phyloP scores from a whole-genome alignment of 2,888 invertebrate genomes.

The Girardia tigrina region DNA sequence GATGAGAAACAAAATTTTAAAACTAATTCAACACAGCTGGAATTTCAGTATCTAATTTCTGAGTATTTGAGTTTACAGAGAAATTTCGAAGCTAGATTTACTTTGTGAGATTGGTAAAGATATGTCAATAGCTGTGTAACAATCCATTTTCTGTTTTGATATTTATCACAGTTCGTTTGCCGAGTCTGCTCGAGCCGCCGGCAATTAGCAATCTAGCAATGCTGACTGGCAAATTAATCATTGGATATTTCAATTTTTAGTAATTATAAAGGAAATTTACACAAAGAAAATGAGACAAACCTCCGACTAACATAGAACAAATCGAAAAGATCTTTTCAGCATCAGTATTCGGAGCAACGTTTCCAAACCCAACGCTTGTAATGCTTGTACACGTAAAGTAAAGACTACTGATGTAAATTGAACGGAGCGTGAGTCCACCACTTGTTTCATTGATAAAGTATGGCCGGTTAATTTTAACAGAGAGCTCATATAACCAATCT shows the following conservation, averaged over 20 bases:
- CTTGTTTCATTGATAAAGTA: slow-evolving; percentile 61
- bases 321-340: slow-evolving; percentile 88
- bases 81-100: no score
- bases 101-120: no score
- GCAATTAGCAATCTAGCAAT: no score
- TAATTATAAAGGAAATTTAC: no score
- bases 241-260: no score
- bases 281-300: slow-evolving; percentile 52
- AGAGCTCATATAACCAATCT: slow-evolving; percentile 84
- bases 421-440: slow-evolving; percentile 58
- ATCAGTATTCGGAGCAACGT: slow-evolving; percentile 85
- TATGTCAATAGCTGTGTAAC: no score
- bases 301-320: slow-evolving; percentile 84
- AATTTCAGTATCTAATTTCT: not conserved
- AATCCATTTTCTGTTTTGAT: no score
- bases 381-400: slow-evolving; percentile 90
- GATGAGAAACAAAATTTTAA: no score
- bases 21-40: no score
- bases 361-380: slow-evolving; percentile 90
- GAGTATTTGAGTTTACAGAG: not conserved
- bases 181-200: no score
- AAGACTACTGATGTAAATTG: slow-evolving; percentile 72
- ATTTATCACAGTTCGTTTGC: no score
- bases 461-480: slow-evolving; percentile 68
- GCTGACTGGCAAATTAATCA: no score